These are phyloP conservation scores for Zenarchopterus dispar DNA, from an alignment of 2,797 vertebrate species.

Conservation along the genomic window DNA sequence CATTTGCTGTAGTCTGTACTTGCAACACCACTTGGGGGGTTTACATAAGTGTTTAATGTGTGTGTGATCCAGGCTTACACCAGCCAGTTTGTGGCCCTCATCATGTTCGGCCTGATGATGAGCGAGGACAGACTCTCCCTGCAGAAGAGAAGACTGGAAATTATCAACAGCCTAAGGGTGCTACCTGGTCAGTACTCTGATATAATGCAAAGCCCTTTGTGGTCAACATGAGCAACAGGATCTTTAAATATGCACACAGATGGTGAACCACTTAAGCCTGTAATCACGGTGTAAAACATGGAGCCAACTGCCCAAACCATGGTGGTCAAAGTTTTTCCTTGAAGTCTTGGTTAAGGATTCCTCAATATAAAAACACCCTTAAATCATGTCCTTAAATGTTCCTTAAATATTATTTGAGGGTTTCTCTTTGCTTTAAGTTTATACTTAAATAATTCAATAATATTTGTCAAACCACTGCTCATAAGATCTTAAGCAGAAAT, in stretches of 20 bases:
- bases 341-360: too few species aligned
- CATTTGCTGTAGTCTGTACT: neutral
- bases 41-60: conserved; percentile 11
- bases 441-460: too few species aligned
- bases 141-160: conserved; percentile 89
- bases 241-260: neutral
- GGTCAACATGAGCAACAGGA: neutral
- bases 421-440: too few species aligned
- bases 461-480: too few species aligned
- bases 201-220: neutral
- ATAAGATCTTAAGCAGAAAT: too few species aligned
- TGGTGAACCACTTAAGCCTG: neutral
- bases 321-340: too few species aligned
- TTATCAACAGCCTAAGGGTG: conserved; percentile 85
- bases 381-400: too few species aligned
- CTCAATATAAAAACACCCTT: too few species aligned
- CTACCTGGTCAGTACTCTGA: conserved; percentile 85
- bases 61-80: conserved; percentile 89
- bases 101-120: conserved; percentile 95
- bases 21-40: neutral
- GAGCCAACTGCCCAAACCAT: too few species aligned
- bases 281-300: neutral
- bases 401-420: too few species aligned
- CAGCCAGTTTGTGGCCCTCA: conserved; percentile 93
- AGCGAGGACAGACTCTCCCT: conserved; percentile 94